Conservation (phyloP, 2,797 vertebrate species). For the Parauchenoglanis ngamensis region DNA sequence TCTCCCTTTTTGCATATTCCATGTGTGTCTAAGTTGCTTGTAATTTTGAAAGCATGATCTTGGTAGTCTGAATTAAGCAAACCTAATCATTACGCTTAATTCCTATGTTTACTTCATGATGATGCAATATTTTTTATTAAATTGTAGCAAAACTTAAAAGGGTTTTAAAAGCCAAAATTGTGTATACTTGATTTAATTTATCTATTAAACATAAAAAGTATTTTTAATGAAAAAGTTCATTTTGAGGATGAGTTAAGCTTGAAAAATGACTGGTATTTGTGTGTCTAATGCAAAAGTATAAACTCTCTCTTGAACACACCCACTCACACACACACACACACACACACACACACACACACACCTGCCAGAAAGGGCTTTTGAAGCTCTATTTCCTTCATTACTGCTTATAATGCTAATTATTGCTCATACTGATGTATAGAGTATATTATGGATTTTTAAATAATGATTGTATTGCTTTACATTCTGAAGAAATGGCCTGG, state of each 20-base stretch:
- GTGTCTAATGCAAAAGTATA: not conserved
- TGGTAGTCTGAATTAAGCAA: conserved; percentile 66
- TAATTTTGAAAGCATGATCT: conserved; percentile 55
- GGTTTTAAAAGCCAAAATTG: not conserved
- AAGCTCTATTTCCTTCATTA: not conserved
- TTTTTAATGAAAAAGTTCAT: not conserved
- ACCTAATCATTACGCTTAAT: conserved; percentile 71
- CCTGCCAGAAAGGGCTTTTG: too few species aligned
- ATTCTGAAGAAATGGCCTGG: not conserved
- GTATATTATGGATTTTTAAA: not conserved
- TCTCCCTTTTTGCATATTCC: not conserved
- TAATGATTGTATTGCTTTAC: not conserved
- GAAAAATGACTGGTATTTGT: not conserved
- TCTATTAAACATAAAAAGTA: not conserved
- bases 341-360: not conserved
- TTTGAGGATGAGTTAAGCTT: not conserved
- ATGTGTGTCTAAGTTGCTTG: not conserved
- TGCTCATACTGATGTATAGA: not conserved
- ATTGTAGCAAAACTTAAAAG: not conserved
- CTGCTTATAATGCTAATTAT: not conserved
- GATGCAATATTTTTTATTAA: not conserved
- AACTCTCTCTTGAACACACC: not conserved
- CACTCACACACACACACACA: not conserved
- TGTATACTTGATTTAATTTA: not conserved
- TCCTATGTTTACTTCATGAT: not conserved